Conservation (phyloP, 2,113 vertebrate genomes). For the Parotia lawesii region DNA sequence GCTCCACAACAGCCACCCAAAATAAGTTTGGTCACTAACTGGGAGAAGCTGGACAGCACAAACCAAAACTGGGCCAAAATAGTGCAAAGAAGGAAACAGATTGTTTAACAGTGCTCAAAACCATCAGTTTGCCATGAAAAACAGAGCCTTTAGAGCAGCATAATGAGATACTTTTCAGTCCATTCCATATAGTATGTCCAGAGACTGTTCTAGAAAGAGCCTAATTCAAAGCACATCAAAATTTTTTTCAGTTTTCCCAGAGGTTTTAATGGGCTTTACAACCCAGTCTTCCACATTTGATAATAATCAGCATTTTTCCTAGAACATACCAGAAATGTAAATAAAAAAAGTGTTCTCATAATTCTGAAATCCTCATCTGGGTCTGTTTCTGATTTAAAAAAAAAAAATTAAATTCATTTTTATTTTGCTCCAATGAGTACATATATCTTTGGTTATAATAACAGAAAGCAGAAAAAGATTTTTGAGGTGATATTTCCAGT, state of each 20-base stretch:
- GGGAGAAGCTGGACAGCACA: not conserved
- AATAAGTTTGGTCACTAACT: not conserved
- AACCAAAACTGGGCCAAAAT: not conserved
- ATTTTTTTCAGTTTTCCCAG: conserved; percentile 18
- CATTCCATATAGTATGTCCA: not conserved
- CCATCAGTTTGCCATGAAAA: not conserved
- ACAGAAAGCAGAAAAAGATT: conserved; percentile 21
- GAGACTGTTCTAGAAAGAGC: not conserved
- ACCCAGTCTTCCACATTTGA: conserved; percentile 37
- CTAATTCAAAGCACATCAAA: conserved; percentile 11
- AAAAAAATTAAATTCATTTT: conserved; percentile 20
- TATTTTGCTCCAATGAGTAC: conserved; percentile 2
- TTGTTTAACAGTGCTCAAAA: not conserved
- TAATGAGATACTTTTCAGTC: not conserved
- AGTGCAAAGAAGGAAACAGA: not conserved
- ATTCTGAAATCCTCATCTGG: conserved; percentile 35
- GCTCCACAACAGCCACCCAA: not conserved
- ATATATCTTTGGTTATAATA: conserved; percentile 40
- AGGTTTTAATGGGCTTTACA: not conserved
- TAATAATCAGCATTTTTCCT: conserved; percentile 31
- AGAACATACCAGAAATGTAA: conserved; percentile 29
- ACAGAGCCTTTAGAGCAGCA: not conserved
- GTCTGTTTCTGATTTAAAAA: conserved; percentile 40
- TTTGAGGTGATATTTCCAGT: conserved; percentile 39
- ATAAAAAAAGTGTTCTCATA: not conserved